phyloP scores from a whole-genome alignment of 2,888 invertebrate species.

The Allolobophora icterica region DNA sequence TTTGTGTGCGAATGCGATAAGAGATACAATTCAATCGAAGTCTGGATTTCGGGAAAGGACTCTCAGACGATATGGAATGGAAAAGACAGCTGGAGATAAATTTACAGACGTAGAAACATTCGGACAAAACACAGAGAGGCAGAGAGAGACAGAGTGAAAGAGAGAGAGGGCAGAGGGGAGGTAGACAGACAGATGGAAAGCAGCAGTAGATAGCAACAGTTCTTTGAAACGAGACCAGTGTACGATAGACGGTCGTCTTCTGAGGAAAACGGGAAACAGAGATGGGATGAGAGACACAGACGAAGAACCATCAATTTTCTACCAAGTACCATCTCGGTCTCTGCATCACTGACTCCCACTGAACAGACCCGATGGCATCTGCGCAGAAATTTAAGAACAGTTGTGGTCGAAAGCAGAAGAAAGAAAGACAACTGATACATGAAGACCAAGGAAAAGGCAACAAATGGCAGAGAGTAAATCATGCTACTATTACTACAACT shows the following conservation, averaged over 20 bases:
- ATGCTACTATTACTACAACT: too few species aligned
- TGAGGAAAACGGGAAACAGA: not conserved
- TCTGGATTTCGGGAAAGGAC: not conserved
- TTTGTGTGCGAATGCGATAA: not conserved
- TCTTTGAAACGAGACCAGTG: not conserved
- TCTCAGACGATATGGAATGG: not conserved
- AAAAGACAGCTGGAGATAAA: not conserved
- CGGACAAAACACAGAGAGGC: not conserved
- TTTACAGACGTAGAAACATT: not conserved
- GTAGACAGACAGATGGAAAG: not conserved
- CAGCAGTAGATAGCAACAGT: not conserved
- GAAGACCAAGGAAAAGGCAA: not conserved
- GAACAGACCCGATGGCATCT: not conserved
- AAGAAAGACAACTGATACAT: not conserved
- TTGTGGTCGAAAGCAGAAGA: not conserved
- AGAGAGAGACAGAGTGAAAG: not conserved
- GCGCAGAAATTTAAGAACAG: not conserved
- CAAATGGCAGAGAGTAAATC: not conserved
- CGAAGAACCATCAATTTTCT: not conserved
- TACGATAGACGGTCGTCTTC: not conserved
- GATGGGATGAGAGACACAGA: not conserved
- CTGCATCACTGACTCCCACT: not conserved
- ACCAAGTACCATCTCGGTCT: not conserved
- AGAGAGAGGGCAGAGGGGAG: not conserved
- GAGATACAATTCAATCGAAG: not conserved